Conservation (phyloP, 2,113 vertebrate species). For the Arothron firmamentum region DNA sequence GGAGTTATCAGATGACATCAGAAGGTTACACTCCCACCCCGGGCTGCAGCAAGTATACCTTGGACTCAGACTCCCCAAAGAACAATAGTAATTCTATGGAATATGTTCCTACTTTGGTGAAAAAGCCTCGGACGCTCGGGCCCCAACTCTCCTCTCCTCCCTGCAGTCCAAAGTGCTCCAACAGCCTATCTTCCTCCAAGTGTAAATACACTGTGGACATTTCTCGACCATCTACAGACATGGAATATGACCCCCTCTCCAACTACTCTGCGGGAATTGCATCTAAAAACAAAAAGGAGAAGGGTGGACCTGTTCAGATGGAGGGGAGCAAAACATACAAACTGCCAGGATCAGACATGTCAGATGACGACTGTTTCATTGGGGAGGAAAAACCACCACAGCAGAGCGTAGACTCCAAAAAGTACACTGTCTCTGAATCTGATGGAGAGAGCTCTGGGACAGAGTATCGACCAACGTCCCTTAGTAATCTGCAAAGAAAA, state of each 20-base stretch:
- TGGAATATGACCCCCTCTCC: constrained; percentile 94
- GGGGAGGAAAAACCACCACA: constrained; percentile 71
- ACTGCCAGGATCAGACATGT: constrained; percentile 40
- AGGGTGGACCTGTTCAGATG: constrained; percentile 22
- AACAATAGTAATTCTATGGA: constrained; percentile 77
- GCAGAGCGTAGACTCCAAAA: constrained; percentile 46
- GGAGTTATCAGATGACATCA: constrained; percentile 74
- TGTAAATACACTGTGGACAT: constrained; percentile 90
- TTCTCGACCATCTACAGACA: constrained; percentile 86
- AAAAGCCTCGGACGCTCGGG: constrained; percentile 57
- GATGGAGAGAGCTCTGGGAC: constrained; percentile 78
- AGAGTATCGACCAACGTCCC: constrained; percentile 61
- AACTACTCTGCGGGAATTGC: constrained; percentile 88
- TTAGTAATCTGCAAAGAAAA: constrained; percentile 61
- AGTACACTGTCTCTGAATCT: constrained; percentile 84
- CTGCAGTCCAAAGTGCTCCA: constrained; percentile 49
- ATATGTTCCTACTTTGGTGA: constrained; percentile 83
- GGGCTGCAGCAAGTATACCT: constrained; percentile 85
- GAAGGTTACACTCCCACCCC: constrained; percentile 87
- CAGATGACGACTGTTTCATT: constrained; percentile 72
- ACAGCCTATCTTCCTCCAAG: constrained; percentile 59
- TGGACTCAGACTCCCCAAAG: constrained; percentile 72
- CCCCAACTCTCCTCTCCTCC: constrained; percentile 34
- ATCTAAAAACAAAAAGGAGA: constrained; percentile 73
- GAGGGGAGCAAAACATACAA: constrained; percentile 49